Evolutionary conservation across 2,888 invertebrate genomes (phyloP), one percentile per base, ranked within the genome.

Genomic region (Malthinus seriepunctatus): DNA sequence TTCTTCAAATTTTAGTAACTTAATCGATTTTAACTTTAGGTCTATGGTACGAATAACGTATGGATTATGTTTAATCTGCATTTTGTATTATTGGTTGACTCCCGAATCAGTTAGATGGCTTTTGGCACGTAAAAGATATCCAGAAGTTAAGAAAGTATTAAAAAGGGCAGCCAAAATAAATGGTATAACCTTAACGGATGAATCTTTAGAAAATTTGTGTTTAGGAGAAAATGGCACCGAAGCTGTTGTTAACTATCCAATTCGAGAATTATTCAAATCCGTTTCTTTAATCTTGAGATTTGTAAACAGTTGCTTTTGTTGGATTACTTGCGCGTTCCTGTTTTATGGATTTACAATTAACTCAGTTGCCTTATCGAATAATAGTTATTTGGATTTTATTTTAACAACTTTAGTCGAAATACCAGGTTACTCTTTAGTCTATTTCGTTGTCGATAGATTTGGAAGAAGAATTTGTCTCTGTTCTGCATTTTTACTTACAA

Each of bases 271-370:
- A 23, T 23, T 23, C 23, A 23, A 23, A 5, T 23, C 23, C 3
- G 23, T 23, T 1, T 58, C 63, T 35, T 14, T 88, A 9, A 73
- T 86, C 60, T 69, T 80, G 0, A 79, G 88, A 33, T 77, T 87
- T 42, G 65, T 82, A 1, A 86, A 86, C 49, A 89, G 90, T 64
- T 87, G 88, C n/a, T 84, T 90, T 66, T 90, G 90, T 80, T 91
- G 91, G 91, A 85, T 90, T 10, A 87, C 90, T 0, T 87, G 88
- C 68, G 88, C 89, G 0, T 86, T 92, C 63, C 86, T 91, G 12
- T 93, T 90, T 75, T 92, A 91, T 70, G 93, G 93, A 0, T 77
- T 93, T 34, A 90, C 90, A 0, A 81, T 93, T 51, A 91, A 90
- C 76, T 87, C 91, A 0, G 90, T 90, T 2, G 83, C 88, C 0